These are phyloP conservation scores for Yponomeuta cagnagella DNA, from an alignment of 2,888 invertebrate species.

Conservation along the genomic window DNA sequence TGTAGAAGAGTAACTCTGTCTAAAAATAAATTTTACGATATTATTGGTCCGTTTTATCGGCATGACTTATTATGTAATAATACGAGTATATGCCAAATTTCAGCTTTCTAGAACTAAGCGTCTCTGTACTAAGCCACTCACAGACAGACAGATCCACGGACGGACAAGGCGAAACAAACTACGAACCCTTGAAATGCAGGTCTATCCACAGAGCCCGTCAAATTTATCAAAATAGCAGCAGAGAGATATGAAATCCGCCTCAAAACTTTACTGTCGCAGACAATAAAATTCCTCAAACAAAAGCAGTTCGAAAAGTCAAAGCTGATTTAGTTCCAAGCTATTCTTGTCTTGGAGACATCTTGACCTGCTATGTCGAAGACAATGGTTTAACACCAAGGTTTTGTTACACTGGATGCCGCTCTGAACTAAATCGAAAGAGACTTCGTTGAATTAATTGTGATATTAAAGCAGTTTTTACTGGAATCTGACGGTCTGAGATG, in stretches of 20 bases:
- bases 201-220: not conserved
- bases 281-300: not conserved
- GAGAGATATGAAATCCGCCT: not conserved
- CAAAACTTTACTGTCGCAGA: not conserved
- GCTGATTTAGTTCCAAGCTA: not conserved
- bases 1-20: no score
- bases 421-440: no score
- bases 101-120: no score
- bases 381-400: not conserved
- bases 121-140: no score
- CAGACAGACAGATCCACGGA: no score
- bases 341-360: not conserved
- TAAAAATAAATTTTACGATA: no score
- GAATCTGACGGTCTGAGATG: not conserved
- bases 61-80: no score
- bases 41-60: no score
- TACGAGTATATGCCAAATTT: no score
- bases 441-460: no score
- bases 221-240: not conserved
- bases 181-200: no score
- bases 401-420: not conserved
- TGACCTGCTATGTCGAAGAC: not conserved
- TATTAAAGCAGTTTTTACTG: not conserved
- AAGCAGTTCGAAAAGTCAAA: not conserved
- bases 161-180: no score